Evolutionary conservation across 2,888 invertebrate genomes (phyloP), one percentile per base, ranked within the genome.

Genomic region (Meta bourneti): DNA sequence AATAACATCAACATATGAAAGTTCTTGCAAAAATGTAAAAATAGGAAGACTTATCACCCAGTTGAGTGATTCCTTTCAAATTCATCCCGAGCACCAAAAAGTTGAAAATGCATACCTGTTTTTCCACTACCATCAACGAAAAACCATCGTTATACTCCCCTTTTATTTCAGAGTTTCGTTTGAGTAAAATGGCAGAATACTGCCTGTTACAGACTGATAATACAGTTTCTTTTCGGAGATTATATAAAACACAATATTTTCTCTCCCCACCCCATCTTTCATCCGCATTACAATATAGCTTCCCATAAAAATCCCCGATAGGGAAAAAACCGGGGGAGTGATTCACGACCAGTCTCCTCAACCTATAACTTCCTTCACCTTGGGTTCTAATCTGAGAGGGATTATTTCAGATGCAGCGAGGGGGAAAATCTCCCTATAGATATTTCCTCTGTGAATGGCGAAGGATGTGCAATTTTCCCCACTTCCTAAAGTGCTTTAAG

Each of bases 281-380:
- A 51, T 54, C 79, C 52, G 51, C 87, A 81, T 54, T 88, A 79
- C 81, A 75, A 88, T 88, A 88, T 81, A 61, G 81, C 34, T 34
- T 4, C n/a, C 87, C 69, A 54, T 61, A 77, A 86, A 84, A 78
- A 69, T 51, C 54, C 61, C 84, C 84, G 19, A 71, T 19, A 48
- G 81, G 34, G 20, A 34, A 34, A 34, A 34, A 34, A 51, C 7
- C 34, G n/a, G 11, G 49, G 16, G 72, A 90, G 78, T 90, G 89
- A 90, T 90, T 90, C 89, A 90, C 84, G 84, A 48, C 19, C 79
- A 61, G 80, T 74, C 81, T 88, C 75, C 81, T 75, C 61, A 79
- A 49, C 75, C 82, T 89, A 89, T 89, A 89, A 89, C 82, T 89
- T 90, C 89, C 83, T 84, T 90, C 89, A 90, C 84, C 89, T 79